Evolutionary conservation across 2,888 invertebrate species (phyloP), one percentile per base, ranked within the genome.

Genomic region (Orchesella flavescens): DNA sequence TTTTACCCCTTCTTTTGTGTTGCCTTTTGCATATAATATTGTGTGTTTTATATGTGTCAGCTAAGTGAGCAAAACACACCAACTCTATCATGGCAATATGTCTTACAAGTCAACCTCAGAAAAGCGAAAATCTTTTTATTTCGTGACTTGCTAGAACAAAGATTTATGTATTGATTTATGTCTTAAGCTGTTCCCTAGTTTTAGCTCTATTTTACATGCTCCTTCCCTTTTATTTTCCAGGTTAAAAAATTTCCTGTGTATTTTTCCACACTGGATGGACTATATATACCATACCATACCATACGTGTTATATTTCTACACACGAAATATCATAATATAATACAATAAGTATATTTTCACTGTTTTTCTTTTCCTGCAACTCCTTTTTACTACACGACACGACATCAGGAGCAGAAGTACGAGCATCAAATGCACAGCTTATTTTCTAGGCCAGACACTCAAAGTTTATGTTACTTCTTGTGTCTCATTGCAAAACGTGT

Each of bases 111-210:
- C 63, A 74, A 44, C 74, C 63, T 49, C 74, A 68, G 69, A 78
- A 68, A 17, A 68, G 53, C 66, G 61, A 72, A 78, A 76, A 72
- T 76, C 76, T 82, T 76, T 82, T 82, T 82, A 82, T 82, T 82
- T 82, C 76, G 82, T 82, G 82, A 76, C 82, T 82, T 57, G 72
- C 73, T 76, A 49, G 74, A 82, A 78, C 76, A 81, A 83, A 86
- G 84, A 86, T 85, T 85, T 86, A 86, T 86, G 85, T 85, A 86
- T 86, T 86, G 86, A 86, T 86, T 86, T 85, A 85, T 86, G 86
- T 84, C 61, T 79, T 73, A 72, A 74, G 78, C 61, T 82, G 63
- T 21, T 68, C 17, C 49, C 9, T 44, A 44, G 19, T 13, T 24
- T 55, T 46, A 44, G 7, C 34, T 57, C 55, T 24, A 4, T 61